Base-by-base conservation (phyloP, 2,888 invertebrate species). In the Rhagophthalmus giganteus region DNA sequence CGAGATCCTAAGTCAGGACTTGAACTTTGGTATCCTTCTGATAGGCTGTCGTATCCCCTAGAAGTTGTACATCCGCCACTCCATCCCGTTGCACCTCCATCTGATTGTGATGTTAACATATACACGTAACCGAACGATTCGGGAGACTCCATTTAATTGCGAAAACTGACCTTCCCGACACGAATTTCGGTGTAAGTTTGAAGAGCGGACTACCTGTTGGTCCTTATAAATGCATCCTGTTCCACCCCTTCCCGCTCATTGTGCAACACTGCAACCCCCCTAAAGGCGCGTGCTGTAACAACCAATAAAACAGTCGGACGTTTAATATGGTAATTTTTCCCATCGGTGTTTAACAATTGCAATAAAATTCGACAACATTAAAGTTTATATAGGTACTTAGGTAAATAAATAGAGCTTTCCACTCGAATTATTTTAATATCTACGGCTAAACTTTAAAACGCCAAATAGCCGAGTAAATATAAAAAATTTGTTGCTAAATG, bases 91-190 rank as follows among this genome's bases (percentile, higher is more conserved):
- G 24, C 32, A 24, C 38, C 53, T 24, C 50, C 27, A 9, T 47
- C 53, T 6, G 58, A 51, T 32, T 52, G 44, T 14, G 55, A 48
- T 10, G 64, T 58, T 57, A 72, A 55, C 67, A 71, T 67, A 56
- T 71, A 73, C 26, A 72, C 61, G 52, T 70, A 71, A 60, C 67
- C 61, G 61, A 60, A 71, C 11, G 67, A 50, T 40, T 72, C 71
- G 35, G 65, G 53, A 12, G 65, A 60, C 53, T 64, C 66, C 66
- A 66, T 64, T 13, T 20, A 31, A 67, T 20, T 39, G 38, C 26
- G 34, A 32, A 53, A 53, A 52, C 46, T 47, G 46, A 52, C 52
- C 52, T 47, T 46, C 31, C 45, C 54, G 45, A 45, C 49, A 54
- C 54, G 48, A 54, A 54, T 44, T 54, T 54, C 54, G 40, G 45